Base-by-base conservation (phyloP, 2,113 vertebrate genomes). In the Erythrolamprus reginae region DNA sequence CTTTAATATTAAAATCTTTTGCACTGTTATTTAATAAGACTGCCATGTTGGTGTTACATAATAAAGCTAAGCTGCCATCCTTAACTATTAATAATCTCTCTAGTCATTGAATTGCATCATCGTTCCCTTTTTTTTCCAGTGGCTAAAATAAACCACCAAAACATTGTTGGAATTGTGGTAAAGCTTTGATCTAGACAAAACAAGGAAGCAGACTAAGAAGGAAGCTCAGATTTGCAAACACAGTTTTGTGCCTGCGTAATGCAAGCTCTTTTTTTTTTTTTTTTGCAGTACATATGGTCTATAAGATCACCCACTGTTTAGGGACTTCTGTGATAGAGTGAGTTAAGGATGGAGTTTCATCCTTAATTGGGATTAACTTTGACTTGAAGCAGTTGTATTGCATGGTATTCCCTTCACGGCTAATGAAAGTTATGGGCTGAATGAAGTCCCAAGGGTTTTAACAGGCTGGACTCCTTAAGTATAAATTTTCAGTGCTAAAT, bases 21-120 rank as follows among this genome's bases (percentile, higher is more conserved):
- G 91, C 94, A 96, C 93, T 97, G 96, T 95, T 96, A 93, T 93
- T 96, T 95, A 96, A 97, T 97, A 96, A 96, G 92, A 94, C 95
- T 95, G 94, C 93, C 55, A 94, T 93, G 95, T 94, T 92, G 93
- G 95, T 24, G 1, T 96, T 96, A 95, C 94, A 93, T 96, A 96
- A 95, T 92, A 93, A 95, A 96, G 93, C 95, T 96, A 96, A 97
- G 93, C 95, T 94, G 95, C 95, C 94, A 97, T 94, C 94, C 94
- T 96, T 96, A 96, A 96, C 95, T 6, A 95, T 94, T 95, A 96
- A 96, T 97, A 96, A 96, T 95, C 95, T 96, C 96, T 97, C 95
- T 97, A 91, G 93, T 94, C 93, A 95, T 95, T 92, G 87, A 95
- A 95, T 97, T 96, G 95, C 94, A 95, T 94, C 95, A 94, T 88